Evolutionary conservation across 2,797 vertebrate species (phyloP).

Genomic region (Corythornis leucogaster): DNA sequence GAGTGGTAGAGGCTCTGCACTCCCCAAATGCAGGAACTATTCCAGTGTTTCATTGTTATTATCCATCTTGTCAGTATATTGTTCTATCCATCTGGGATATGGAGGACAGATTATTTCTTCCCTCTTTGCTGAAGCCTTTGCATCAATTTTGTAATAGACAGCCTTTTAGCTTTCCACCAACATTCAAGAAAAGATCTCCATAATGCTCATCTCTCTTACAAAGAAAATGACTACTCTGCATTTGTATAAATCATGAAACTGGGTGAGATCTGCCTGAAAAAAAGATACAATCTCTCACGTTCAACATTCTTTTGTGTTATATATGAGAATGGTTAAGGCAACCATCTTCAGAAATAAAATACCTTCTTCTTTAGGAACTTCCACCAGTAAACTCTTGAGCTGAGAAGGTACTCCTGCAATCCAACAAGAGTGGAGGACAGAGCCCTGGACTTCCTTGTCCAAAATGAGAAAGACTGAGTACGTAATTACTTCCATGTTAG

Average conservation of each 20-base stretch:
- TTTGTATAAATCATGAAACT: constrained; percentile 7
- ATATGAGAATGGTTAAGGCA: neutral
- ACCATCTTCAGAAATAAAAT: neutral
- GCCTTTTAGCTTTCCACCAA: constrained; percentile 12
- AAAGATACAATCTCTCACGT: neutral
- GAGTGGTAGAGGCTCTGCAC: neutral
- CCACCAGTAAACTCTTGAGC: neutral
- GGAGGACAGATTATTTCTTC: neutral
- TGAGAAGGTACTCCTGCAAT: neutral
- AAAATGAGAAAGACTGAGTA: neutral
- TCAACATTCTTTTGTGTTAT: neutral
- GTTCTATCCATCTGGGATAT: neutral
- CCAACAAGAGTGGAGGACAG: neutral
- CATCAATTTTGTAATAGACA: neutral
- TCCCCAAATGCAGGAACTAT: neutral
- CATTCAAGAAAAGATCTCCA: neutral
- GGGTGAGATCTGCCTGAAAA: neutral
- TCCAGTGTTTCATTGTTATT: neutral
- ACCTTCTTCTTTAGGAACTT: neutral
- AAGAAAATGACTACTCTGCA: neutral
- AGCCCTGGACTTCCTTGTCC: neutral
- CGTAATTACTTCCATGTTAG: neutral
- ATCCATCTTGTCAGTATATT: neutral
- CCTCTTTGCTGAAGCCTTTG: neutral
- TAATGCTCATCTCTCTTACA: neutral